A percentile compares a stretch with the other conserved stretches of the same genome.
Conservation (phyloP, 2,113 vertebrate genomes). For the Anthoscopus minutus region DNA sequence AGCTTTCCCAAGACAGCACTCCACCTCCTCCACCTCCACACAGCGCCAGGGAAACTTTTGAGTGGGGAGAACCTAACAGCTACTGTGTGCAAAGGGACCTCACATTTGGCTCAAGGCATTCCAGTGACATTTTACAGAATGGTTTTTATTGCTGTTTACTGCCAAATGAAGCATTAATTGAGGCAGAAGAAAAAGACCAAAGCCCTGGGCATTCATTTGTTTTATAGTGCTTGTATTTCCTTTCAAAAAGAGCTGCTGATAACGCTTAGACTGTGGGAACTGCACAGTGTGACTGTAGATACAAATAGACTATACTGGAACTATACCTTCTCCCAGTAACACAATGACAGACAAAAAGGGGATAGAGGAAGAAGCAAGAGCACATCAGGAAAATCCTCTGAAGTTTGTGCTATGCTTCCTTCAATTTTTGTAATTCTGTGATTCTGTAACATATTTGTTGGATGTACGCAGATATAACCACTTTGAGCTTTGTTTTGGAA, state of each 20-base stretch:
- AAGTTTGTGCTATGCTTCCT: not conserved
- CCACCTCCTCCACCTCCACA: not conserved
- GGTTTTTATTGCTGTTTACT: not conserved
- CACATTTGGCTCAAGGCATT: not conserved
- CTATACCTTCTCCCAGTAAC: not conserved
- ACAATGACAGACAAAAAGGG: not conserved
- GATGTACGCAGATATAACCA: not conserved
- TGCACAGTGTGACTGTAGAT: not conserved
- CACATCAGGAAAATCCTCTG: not conserved
- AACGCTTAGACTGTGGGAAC: not conserved
- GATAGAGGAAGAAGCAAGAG: not conserved
- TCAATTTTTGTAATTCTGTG: not conserved
- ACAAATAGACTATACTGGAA: not conserved
- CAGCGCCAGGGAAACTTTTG: fast-evolving
- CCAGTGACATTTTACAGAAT: not conserved
- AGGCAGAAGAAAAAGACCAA: not conserved
- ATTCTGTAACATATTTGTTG: not conserved
- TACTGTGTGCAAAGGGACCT: not conserved
- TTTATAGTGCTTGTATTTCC: not conserved
- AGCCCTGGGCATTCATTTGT: not conserved
- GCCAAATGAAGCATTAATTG: not conserved
- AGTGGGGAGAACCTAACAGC: not conserved
- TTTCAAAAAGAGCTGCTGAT: conserved; percentile 26
- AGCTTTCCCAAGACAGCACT: not conserved
- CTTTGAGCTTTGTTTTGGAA: not conserved